A percentile compares a stretch with the other conserved stretches of the same genome.
Evolutionary conservation across 2,888 invertebrate genomes (phyloP).

Genomic region (Aporophyla nigra): DNA sequence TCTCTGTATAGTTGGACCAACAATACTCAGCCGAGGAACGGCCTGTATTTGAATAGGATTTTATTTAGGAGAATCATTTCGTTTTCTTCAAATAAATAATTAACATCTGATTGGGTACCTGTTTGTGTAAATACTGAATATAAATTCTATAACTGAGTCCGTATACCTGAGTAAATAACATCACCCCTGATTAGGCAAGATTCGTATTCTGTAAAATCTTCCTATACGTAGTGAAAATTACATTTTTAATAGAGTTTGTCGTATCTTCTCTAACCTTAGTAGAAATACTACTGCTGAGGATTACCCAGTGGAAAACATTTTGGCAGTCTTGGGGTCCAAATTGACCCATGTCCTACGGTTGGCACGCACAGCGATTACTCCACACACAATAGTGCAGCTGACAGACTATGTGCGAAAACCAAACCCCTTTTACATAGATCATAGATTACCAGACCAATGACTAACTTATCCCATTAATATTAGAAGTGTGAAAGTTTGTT

Average conservation of each 20-base stretch:
- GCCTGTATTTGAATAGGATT: constrained; percentile 35
- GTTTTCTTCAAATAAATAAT: constrained; percentile 28
- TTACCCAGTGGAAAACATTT: background rate
- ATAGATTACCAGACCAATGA: too few species aligned
- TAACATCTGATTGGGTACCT: background rate
- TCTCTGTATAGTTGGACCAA: constrained; percentile 31
- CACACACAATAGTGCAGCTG: too few species aligned
- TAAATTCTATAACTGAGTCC: background rate
- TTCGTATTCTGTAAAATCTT: background rate
- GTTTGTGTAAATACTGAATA: background rate
- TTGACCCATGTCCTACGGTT: too few species aligned
- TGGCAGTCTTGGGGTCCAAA: background rate
- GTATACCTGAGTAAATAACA: too few species aligned
- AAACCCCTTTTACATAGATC: too few species aligned
- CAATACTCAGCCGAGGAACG: constrained; percentile 15
- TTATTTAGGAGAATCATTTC: constrained; percentile 14
- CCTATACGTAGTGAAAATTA: too few species aligned
- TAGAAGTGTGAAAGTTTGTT: too few species aligned
- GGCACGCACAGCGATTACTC: too few species aligned
- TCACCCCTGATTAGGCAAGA: background rate
- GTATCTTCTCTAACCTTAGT: background rate
- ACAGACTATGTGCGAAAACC: too few species aligned
- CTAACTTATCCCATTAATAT: too few species aligned
- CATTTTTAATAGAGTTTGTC: background rate
- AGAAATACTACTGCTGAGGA: background rate